Evolutionary conservation across 2,113 vertebrate species (phyloP), one percentile per base, ranked within the genome.

Genomic region (Phasianus colchicus): DNA sequence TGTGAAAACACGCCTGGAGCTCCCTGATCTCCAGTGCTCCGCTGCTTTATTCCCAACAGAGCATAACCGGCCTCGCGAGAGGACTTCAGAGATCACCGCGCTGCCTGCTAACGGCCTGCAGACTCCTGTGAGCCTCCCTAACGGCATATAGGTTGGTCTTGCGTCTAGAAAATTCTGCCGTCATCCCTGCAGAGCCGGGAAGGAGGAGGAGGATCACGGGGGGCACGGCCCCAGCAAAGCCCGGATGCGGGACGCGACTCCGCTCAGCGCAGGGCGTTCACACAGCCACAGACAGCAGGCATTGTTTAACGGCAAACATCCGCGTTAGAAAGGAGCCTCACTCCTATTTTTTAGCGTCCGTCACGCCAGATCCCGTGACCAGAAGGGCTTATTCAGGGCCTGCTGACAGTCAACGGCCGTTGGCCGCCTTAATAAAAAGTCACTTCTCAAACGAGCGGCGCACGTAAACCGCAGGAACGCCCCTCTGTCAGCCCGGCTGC

Each of bases 371-470:
- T 52, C 50, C 34, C 47, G 32, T 13, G 34, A n/a, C 36, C 66
- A 1, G 13, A 47, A 73, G 5, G 7, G 10, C 7, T 24, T 58
- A n/a, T 18, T 42, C 8, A 78, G 19, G 13, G 6, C 42, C 10
- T 43, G 42, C 42, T 43, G 42, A 43, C 42, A 16, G 42, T 17
- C 42, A 43, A 57, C 76, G 72, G 24, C 8, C 40, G 5, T 11
- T 45, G 63, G 47, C 40, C 43, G 21, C 36, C 36, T 15, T 38
- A 24, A 38, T 7, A 25, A 17, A 20, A 48, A 73, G 3, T 18
- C 0, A 13, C 19, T 85, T 84, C 25, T 1, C 0, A 74, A 86
- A 67, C 11, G 73, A 27, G 25, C 0, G 10, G 7, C 15, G 6
- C n/a, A 6, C 11, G 7, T 50, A 70, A 36, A 36, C 2, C n/a